Base-by-base conservation (phyloP, 2,113 vertebrate species). In the Peromyscus californicus region DNA sequence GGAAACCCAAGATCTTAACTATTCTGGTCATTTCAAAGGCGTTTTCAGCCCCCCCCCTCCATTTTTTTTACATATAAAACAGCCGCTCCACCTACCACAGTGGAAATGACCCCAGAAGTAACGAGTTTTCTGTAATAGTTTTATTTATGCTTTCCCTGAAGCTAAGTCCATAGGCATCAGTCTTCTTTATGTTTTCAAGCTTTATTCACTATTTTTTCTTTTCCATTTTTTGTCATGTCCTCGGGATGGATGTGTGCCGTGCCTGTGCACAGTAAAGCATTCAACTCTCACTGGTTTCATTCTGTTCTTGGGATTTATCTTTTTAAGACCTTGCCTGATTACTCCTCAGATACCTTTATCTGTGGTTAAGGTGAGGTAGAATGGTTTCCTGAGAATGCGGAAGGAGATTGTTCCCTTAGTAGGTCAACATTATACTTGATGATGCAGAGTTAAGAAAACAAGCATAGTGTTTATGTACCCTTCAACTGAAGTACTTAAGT, bases 401-500 rank as follows among this genome's bases (percentile, higher is more conserved):
- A 51, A n/a, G 80, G 21, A 1, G 17, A 72, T 42, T 92, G 36
- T 92, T 94, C 65, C 89, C 86, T 92, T 69, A 15, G 3, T 16
- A 92, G 86, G 78, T 91, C 82, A 95, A 75, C 87, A 67, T 90
- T 97, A 48, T 4, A 22, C 26, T 74, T 48, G 29, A 95, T 91
- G 88, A 65, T 96, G 42, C 61, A 70, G 21, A 80, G 51, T 97
- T 94, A 39, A 84, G 85, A 70, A 97, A 96, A 67, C 54, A 91
- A 97, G 67, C n/a, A 1, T 13, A 12, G 0, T 17, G 8, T 88
- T 97, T 86, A 95, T 92, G 51, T 48, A 85, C n/a, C 57, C 26
- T 94, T 93, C 59, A 93, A 31, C 48, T 59, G 36, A 88, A 89
- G 42, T 84, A 48, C 63, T 97, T 94, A 93, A 67, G 26, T 70